phyloP scores from a whole-genome alignment of 2,797 vertebrate species.

The Hafferia zeledoni region DNA sequence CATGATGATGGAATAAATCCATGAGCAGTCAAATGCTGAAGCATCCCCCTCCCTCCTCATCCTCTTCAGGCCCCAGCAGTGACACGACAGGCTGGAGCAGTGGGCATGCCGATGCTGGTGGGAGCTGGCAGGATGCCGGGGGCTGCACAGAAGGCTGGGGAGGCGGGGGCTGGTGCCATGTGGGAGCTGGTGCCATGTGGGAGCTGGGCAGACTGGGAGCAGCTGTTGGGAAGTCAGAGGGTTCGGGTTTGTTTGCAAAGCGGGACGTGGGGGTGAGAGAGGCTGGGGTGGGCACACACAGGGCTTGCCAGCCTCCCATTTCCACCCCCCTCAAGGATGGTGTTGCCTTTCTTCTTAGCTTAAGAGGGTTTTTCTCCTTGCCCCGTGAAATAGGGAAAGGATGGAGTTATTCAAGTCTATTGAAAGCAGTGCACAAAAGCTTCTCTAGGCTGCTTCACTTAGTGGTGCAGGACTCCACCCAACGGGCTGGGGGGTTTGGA shows the following conservation, averaged over 20 bases:
- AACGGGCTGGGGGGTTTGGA: neutral
- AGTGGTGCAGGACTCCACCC: neutral
- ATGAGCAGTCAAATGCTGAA: neutral
- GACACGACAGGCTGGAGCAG: accelerated
- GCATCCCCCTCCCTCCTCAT: accelerated
- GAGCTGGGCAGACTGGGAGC: neutral
- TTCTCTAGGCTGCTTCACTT: neutral
- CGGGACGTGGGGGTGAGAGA: neutral
- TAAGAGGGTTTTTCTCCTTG: neutral
- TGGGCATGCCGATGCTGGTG: neutral
- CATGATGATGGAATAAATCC: accelerated
- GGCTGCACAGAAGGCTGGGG: neutral
- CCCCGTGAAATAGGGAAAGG: neutral
- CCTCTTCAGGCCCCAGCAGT: neutral
- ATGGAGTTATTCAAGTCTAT: conserved; percentile 2
- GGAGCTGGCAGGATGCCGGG: conserved; percentile 11
- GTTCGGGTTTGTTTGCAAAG: conserved; percentile 4
- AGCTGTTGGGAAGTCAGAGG: neutral
- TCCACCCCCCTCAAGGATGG: neutral
- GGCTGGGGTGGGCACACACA: too few species aligned
- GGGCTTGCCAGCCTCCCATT: neutral
- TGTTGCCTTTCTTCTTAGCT: neutral
- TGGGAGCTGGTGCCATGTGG: neutral
- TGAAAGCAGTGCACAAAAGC: neutral
- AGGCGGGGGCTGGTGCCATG: too few species aligned